Conservation (phyloP, 2,888 invertebrate species). For the Aspidiotus rigidus region DNA sequence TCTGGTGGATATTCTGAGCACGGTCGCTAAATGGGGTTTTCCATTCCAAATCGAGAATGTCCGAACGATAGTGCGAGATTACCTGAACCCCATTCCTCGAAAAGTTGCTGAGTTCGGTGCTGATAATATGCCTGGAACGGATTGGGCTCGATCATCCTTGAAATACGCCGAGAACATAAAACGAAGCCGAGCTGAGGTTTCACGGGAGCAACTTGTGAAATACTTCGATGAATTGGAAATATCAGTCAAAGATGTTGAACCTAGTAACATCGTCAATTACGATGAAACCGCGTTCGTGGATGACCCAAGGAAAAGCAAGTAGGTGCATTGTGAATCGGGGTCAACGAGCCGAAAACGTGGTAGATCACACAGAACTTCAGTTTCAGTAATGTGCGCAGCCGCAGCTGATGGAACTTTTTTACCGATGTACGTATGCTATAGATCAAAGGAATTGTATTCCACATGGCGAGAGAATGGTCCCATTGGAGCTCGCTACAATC, state of each 20-base stretch:
- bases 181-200: slow-evolving; percentile 37
- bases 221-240: slow-evolving; percentile 38
- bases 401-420: slow-evolving; percentile 35
- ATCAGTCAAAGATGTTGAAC: slow-evolving; percentile 34
- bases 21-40: slow-evolving; percentile 37
- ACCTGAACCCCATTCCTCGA: slow-evolving; percentile 37
- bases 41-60: slow-evolving; percentile 37
- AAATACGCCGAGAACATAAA: slow-evolving; percentile 36
- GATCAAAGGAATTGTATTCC: slow-evolving; percentile 34
- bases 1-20: no score
- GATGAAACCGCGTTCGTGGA: slow-evolving; percentile 40
- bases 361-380: slow-evolving; percentile 31
- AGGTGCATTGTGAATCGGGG: no score
- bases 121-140: slow-evolving; percentile 37
- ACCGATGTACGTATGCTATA: slow-evolving; percentile 36
- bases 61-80: slow-evolving; percentile 37
- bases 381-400: slow-evolving; percentile 35
- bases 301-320: slow-evolving; percentile 39
- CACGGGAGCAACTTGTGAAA: slow-evolving; percentile 37
- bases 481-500: slow-evolving; percentile 35
- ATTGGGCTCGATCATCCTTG: slow-evolving; percentile 37
- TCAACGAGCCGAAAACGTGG: no score
- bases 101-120: slow-evolving; percentile 35
- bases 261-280: slow-evolving; percentile 39
- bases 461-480: slow-evolving; percentile 36